These are phyloP conservation scores for Trissolcus brochymenae DNA, from an alignment of 2,888 invertebrate species.

Conservation along the genomic window DNA sequence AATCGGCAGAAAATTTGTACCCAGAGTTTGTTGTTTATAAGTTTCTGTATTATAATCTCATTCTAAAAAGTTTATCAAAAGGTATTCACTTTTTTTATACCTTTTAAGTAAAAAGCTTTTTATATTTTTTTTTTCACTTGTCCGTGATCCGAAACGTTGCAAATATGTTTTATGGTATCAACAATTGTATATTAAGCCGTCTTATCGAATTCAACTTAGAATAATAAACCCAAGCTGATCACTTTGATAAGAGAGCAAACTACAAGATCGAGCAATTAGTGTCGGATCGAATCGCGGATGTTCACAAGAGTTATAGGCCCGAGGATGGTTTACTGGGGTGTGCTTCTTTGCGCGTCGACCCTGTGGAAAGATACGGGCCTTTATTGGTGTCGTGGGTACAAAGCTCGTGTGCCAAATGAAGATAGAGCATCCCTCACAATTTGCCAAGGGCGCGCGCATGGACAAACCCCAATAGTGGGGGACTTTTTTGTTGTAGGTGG, in stretches of 20 bases:
- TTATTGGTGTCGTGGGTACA: slow-evolving; percentile 73
- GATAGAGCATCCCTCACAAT: slow-evolving; percentile 58
- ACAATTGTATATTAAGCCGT: too few relatives aligned
- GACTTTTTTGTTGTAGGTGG: slow-evolving; percentile 33
- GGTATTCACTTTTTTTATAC: too few relatives aligned
- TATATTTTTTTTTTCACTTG: too few relatives aligned
- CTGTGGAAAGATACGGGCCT: slow-evolving; percentile 66
- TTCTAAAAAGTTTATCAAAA: too few relatives aligned
- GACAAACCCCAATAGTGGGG: slow-evolving; percentile 38
- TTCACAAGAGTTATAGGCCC: slow-evolving; percentile 35
- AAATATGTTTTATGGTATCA: too few relatives aligned
- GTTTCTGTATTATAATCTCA: too few relatives aligned
- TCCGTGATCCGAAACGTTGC: too few relatives aligned
- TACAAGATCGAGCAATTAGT: slow-evolving; percentile 59
- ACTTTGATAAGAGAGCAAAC: too few relatives aligned
- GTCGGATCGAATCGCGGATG: slow-evolving; percentile 62
- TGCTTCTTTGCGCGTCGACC: slow-evolving; percentile 45
- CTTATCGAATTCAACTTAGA: too few relatives aligned
- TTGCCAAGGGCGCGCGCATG: slow-evolving; percentile 57
- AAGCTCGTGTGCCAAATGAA: slow-evolving; percentile 60
- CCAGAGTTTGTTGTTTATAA: too few relatives aligned
- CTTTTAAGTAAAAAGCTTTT: too few relatives aligned
- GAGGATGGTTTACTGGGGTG: slow-evolving; percentile 22
- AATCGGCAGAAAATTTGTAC: too few relatives aligned
- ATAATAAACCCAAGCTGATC: not conserved